Percentiles rank a stretch among this genome's conserved stretches.
phyloP scores from a whole-genome alignment of 2,113 vertebrate genomes.

The Scomber colias region DNA sequence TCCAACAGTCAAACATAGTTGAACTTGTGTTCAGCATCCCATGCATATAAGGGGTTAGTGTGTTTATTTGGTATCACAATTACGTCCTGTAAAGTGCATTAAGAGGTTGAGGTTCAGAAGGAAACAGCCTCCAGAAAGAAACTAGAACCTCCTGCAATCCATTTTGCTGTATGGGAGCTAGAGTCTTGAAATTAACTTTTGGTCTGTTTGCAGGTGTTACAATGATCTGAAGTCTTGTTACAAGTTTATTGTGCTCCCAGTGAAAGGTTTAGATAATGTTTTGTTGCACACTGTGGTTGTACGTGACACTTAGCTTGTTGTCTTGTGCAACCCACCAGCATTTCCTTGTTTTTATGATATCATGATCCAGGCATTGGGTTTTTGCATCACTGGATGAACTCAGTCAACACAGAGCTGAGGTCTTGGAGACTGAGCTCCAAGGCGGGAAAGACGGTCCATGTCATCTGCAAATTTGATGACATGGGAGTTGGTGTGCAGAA shows the following conservation, averaged over 20 bases:
- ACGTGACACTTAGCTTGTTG: not conserved
- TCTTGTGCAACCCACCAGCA: not conserved
- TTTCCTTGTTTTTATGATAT: not conserved
- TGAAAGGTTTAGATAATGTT: not conserved
- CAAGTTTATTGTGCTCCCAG: not conserved
- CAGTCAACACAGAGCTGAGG: not conserved
- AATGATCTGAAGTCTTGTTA: not conserved
- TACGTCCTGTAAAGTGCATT: slow-evolving; percentile 18
- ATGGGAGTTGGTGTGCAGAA: not conserved
- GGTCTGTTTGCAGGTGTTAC: not conserved
- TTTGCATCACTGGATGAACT: slow-evolving; percentile 15
- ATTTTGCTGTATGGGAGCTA: slow-evolving; percentile 4
- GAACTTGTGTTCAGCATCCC: not conserved
- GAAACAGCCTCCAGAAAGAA: slow-evolving; percentile 5
- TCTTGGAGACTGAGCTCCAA: slow-evolving; percentile 7
- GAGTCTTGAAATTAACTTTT: not conserved
- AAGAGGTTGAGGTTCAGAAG: slow-evolving; percentile 10
- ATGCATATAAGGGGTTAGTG: not conserved
- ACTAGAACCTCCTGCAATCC: not conserved
- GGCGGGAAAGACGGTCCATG: not conserved
- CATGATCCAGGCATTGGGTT: not conserved
- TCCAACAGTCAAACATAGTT: not conserved
- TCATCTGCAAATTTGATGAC: slow-evolving; percentile 25
- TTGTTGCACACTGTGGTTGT: not conserved
- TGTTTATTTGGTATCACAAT: slow-evolving; percentile 7